Base-by-base conservation (phyloP, 1,140 invertebrate genomes). In the Zophobas morio region DNA sequence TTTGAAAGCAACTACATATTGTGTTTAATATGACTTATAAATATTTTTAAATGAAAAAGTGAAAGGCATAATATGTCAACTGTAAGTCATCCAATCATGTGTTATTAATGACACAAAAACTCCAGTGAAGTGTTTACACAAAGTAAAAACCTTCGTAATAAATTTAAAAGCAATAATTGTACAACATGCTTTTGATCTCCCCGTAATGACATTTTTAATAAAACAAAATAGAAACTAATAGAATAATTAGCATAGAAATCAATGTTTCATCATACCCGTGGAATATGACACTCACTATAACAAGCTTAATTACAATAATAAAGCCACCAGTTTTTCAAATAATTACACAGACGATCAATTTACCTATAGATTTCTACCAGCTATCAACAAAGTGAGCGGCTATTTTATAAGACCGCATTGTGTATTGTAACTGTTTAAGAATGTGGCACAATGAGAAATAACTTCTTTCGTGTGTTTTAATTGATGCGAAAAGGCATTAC, bases 221-320 rank as follows among this genome's bases (percentile, higher is more conserved):
- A 20, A 20, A 20, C 20, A 20, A 20, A 20, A 20, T 20, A n/a
- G 60, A 39, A 66, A 66, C 42, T 66, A 66, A 32, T 39, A 66
- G 40, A 66, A 42, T 66, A 66, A 66, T 66, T 66, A 66, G 60
- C 39, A 36, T 42, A 66, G 60, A 5, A 66, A 42, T 66, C 60
- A 66, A 42, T 40, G 60, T n/a, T 36, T 20, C 20, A 20, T 20
- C 20, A 20, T 20, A 20, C 20, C 20, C 20, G 20, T 20, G 20
- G 20, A 20, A 20, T 20, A 20, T 20, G 20, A 20, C 20, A 20
- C 20, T 20, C 20, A 20, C 20, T 20, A 20, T 20, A 20, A 20
- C 20, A 20, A 39, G 60, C 60, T 42, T 66, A 66, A 66, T 66
- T 66, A 66, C 39, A 66, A 66, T 42, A 66, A 66, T 66, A 66